A percentile compares a stretch with the other conserved stretches of the same genome.
Evolutionary conservation across 2,113 vertebrate species (phyloP).

Genomic region (Microcebus lehilahytsara): DNA sequence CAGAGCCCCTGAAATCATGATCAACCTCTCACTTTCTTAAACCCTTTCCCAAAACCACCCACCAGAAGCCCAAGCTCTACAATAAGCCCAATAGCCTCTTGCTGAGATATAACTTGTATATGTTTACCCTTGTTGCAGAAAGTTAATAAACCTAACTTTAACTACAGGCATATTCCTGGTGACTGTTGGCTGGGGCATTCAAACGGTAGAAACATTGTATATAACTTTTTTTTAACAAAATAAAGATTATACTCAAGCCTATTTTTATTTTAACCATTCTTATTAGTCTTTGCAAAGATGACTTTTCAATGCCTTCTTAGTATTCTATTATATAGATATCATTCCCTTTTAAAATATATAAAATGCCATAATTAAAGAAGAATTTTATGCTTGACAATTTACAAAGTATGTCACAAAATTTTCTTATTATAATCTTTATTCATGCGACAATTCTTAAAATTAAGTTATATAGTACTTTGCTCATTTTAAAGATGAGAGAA

Average conservation of each 20-base stretch:
- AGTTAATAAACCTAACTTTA: neutral
- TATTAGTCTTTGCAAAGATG: neutral
- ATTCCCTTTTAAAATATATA: neutral
- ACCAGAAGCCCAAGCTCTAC: neutral
- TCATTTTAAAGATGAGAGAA: neutral
- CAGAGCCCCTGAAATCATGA: neutral
- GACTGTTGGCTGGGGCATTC: neutral
- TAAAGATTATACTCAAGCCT: neutral
- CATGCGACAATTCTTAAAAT: neutral
- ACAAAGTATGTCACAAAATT: neutral
- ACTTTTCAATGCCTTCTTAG: neutral
- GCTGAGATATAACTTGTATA: neutral
- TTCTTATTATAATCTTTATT: neutral
- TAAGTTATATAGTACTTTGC: neutral
- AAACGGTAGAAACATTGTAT: neutral
- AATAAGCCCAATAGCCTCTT: accelerated
- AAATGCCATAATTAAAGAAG: neutral
- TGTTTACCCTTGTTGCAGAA: neutral
- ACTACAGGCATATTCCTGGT: neutral
- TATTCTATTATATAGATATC: neutral
- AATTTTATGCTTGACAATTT: neutral
- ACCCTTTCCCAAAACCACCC: neutral
- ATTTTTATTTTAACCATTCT: neutral
- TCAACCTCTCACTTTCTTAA: neutral
- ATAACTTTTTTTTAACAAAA: neutral